A percentile compares a stretch with the other conserved stretches of the same genome.
phyloP scores from a whole-genome alignment of 2,113 vertebrate species.

The Epinephelus moara region DNA sequence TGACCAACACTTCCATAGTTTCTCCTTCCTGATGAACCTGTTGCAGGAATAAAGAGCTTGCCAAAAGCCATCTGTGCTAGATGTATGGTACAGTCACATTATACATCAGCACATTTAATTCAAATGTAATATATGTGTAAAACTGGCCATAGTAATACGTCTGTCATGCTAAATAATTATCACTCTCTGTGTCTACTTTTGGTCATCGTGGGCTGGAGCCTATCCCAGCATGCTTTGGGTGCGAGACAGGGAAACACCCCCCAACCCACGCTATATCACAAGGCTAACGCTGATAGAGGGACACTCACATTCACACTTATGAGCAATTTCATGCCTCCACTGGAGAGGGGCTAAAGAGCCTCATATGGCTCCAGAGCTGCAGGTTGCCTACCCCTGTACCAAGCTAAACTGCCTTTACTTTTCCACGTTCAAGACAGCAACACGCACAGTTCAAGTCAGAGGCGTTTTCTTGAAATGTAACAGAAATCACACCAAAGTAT shows the following conservation, averaged over 20 bases:
- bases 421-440: too few relatives aligned
- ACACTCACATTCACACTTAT: too few relatives aligned
- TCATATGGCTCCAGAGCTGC: too few relatives aligned
- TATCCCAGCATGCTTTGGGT: not conserved
- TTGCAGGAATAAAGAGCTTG: conserved; percentile 16
- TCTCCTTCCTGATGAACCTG: conserved; percentile 31
- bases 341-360: too few relatives aligned
- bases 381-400: too few relatives aligned
- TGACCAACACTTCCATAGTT: conserved; percentile 33
- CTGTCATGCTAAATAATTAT: not conserved
- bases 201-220: not conserved
- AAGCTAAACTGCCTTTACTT: too few relatives aligned
- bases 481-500: too few relatives aligned
- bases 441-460: too few relatives aligned
- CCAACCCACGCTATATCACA: not conserved
- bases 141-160: not conserved
- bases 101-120: not conserved
- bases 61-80: conserved; percentile 26
- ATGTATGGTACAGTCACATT: not conserved
- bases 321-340: too few relatives aligned
- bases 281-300: not conserved
- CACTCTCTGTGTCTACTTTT: conserved; percentile 5
- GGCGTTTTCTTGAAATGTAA: too few relatives aligned
- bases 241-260: conserved; percentile 23
- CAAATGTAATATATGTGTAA: not conserved